Conservation (phyloP, 2,113 vertebrate genomes). For the Sphaerodactylus townsendi region DNA sequence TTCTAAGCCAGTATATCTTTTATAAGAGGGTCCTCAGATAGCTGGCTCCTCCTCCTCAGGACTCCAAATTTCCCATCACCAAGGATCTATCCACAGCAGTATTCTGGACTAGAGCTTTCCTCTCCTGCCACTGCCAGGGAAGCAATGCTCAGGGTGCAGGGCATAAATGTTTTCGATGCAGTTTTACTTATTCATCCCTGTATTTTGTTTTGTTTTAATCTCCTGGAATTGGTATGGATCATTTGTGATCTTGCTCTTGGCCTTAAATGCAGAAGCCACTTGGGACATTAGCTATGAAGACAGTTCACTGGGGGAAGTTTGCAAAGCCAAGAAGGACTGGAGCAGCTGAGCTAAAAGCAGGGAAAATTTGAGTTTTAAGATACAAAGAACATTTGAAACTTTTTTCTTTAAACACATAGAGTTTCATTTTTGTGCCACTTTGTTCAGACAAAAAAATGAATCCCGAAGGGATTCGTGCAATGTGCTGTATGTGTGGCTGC, state of each 20-base stretch:
- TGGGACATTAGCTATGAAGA: background rate
- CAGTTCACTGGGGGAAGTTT: no score
- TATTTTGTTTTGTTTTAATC: background rate
- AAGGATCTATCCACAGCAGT: background rate
- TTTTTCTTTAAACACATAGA: background rate
- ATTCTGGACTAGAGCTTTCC: no score
- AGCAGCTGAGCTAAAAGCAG: background rate
- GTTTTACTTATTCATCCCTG: no score
- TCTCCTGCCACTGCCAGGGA: no score
- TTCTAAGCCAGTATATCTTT: background rate
- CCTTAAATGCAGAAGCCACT: background rate
- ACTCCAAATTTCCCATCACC: background rate
- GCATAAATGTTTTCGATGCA: no score
- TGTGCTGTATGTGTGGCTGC: no score
- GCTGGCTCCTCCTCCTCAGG: background rate
- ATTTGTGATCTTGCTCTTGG: background rate
- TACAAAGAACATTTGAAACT: background rate
- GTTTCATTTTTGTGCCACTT: background rate
- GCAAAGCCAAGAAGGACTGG: background rate
- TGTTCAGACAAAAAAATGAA: background rate
- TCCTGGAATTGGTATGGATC: background rate
- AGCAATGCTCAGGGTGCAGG: no score
- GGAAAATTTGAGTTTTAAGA: background rate
- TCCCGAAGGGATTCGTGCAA: no score
- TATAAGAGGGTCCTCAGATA: background rate